These are phyloP conservation scores for Oryzaephilus surinamensis DNA, from an alignment of 1,140 invertebrate species.

Conservation along the genomic window DNA sequence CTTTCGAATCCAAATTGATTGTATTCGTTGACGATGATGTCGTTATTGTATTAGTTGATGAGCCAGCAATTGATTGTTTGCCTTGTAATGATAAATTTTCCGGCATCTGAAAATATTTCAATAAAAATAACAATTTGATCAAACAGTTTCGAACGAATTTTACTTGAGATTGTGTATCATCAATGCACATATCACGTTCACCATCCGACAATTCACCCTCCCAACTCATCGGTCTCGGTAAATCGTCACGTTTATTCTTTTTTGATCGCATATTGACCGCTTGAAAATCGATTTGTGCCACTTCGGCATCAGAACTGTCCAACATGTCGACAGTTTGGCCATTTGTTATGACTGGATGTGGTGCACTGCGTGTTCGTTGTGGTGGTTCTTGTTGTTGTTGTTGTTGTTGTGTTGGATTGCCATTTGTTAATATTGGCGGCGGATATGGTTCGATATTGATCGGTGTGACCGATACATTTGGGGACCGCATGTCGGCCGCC, in stretches of 20 bases:
- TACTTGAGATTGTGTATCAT: slow-evolving; percentile 25
- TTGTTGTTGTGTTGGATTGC: slow-evolving; percentile 2
- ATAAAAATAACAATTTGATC: slow-evolving; percentile 1
- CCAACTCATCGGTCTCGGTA: slow-evolving; percentile 74
- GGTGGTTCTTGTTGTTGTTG: slow-evolving; percentile 8
- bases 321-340: slow-evolving; percentile 19
- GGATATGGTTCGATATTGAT: slow-evolving; percentile 33
- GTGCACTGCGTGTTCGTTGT: slow-evolving; percentile 21
- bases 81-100: slow-evolving; percentile 31
- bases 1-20: slow-evolving; percentile 22
- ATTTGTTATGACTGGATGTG: slow-evolving; percentile 17
- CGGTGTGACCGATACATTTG: slow-evolving; percentile 36
- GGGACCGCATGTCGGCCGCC: slow-evolving; percentile 34
- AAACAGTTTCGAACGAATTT: slow-evolving; percentile 1
- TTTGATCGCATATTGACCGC: slow-evolving; percentile 30
- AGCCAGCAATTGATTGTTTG: slow-evolving; percentile 16
- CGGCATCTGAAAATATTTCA: slow-evolving; percentile 21
- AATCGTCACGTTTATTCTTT: slow-evolving; percentile 22
- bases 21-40: too few relatives aligned
- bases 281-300: slow-evolving; percentile 34
- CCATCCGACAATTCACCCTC: slow-evolving; percentile 78
- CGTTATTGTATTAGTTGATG: slow-evolving; percentile 5
- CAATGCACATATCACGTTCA: slow-evolving; percentile 40
- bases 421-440: slow-evolving; percentile 15
- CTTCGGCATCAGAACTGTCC: slow-evolving; percentile 32